Evolutionary conservation across 2,888 invertebrate genomes (phyloP).

Genomic region (Clepsis dumicolana): DNA sequence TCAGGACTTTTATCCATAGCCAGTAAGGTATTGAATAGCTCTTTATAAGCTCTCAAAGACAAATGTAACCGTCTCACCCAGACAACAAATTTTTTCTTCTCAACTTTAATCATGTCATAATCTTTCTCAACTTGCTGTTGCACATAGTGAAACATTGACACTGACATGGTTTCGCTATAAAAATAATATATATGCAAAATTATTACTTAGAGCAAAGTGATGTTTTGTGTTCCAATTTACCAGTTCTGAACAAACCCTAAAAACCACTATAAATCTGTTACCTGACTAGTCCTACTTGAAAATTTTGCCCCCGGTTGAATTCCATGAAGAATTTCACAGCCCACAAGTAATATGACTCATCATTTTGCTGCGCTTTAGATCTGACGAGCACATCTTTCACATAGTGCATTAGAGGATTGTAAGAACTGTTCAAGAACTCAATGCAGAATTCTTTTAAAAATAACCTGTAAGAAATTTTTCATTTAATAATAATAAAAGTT

Average conservation of each 20-base stretch:
- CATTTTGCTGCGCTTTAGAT: constrained; percentile 91
- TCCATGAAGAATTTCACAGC: constrained; percentile 98
- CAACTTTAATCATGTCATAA: constrained; percentile 93
- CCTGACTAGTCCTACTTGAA: constrained; percentile 96
- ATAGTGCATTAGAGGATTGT: constrained; percentile 96
- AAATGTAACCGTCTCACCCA: constrained; percentile 96
- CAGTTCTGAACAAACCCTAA: no score
- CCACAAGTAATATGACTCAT: constrained; percentile 98
- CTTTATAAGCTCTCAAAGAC: constrained; percentile 92
- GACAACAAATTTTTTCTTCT: constrained; percentile 93
- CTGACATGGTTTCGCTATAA: constrained; percentile 96
- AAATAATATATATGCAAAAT: background rate
- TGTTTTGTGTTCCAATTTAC: no score
- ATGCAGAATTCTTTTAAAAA: constrained; percentile 97
- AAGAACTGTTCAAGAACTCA: constrained; percentile 96
- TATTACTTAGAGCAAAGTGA: no score
- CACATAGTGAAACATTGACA: constrained; percentile 96
- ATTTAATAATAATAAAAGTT: background rate
- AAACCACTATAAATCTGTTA: constrained; percentile 75
- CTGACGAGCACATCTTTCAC: constrained; percentile 92
- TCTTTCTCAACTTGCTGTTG: constrained; percentile 96
- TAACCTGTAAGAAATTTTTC: constrained; percentile 88
- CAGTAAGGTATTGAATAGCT: constrained; percentile 93
- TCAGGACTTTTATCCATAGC: constrained; percentile 93
- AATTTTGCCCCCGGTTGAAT: constrained; percentile 95